Conservation (phyloP, 2,113 vertebrate species). For the Strix uralensis region DNA sequence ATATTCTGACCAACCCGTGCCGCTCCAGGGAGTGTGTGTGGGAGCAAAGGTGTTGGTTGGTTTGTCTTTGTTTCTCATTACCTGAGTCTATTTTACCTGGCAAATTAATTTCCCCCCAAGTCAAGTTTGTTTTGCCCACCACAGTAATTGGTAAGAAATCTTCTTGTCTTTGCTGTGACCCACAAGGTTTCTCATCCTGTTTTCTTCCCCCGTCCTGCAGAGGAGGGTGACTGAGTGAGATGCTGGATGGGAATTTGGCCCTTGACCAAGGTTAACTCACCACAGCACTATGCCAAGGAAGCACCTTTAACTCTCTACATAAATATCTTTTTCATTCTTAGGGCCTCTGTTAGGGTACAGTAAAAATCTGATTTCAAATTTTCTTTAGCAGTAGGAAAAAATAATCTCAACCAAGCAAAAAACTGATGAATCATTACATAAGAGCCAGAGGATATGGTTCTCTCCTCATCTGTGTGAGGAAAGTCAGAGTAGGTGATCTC, state of each 20-base stretch:
- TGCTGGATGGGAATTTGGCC: background rate
- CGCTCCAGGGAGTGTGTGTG: fast-evolving
- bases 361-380: background rate
- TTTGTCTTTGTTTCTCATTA: background rate
- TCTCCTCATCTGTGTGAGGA: background rate
- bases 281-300: background rate
- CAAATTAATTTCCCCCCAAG: background rate
- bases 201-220: background rate
- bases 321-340: background rate
- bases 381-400: background rate
- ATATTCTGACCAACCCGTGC: fast-evolving
- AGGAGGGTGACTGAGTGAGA: background rate
- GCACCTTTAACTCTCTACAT: background rate
- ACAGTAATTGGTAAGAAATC: background rate
- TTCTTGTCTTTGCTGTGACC: background rate
- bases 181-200: background rate
- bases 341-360: background rate
- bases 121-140: background rate
- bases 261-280: background rate
- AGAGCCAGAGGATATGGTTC: background rate
- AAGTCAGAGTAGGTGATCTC: background rate
- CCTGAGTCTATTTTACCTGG: background rate
- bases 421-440: background rate
- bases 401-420: background rate
- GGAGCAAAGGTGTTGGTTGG: background rate